These are phyloP conservation scores for Ips typographus DNA, from an alignment of 1,140 invertebrate species.

Conservation along the genomic window DNA sequence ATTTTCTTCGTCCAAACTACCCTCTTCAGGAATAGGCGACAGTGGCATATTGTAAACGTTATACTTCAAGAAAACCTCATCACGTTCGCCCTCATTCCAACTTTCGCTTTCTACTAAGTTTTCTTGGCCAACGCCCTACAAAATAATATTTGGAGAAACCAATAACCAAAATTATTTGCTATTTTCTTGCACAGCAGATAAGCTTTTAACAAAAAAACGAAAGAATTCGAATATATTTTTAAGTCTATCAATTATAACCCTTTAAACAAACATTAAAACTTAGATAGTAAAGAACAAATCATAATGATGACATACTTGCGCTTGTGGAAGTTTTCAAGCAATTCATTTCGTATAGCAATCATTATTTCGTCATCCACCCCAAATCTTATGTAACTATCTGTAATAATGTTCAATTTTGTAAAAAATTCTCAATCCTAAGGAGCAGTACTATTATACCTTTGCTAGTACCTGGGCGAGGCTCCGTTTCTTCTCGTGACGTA, in stretches of 20 bases:
- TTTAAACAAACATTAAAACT: not conserved
- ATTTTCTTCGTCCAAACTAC: constrained; percentile 49
- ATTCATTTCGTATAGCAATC: constrained; percentile 67
- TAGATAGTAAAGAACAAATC: not conserved
- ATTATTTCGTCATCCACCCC: constrained; percentile 70
- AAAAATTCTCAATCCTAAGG: no score
- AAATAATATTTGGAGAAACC: not conserved
- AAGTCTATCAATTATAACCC: no score
- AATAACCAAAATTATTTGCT: not conserved
- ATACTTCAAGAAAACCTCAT: constrained; percentile 56
- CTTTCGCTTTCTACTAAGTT: constrained; percentile 45
- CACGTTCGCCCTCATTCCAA: constrained; percentile 46
- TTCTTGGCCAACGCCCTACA: constrained; percentile 24
- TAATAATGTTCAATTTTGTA: constrained; percentile 34
- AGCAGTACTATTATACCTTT: constrained; percentile 14
- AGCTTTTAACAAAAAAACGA: no score
- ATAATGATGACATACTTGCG: no score
- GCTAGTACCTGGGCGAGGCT: constrained; percentile 37
- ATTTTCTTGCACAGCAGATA: not conserved
- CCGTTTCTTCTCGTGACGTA: constrained; percentile 51
- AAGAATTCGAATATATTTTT: not conserved
- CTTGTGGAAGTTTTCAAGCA: constrained; percentile 67
- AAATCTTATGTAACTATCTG: constrained; percentile 60
- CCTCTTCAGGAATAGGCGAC: constrained; percentile 67
- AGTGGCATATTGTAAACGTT: constrained; percentile 60